These are phyloP conservation scores for Apodemus agrarius DNA, from an alignment of 2,797 vertebrate genomes.

Conservation along the genomic window DNA sequence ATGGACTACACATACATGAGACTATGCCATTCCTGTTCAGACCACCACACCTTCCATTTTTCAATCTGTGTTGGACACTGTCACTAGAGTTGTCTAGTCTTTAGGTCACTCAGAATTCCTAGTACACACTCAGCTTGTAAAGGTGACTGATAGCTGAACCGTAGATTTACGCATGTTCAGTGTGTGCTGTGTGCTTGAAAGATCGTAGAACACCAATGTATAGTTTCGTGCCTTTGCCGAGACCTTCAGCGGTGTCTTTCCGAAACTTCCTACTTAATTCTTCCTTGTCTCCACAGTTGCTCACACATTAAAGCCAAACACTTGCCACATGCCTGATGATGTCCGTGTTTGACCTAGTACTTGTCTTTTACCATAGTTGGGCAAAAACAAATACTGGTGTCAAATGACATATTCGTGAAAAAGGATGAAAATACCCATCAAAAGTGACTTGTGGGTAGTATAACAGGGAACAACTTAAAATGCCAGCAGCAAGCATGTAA, in stretches of 20 bases:
- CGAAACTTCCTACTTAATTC: not conserved
- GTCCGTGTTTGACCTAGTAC: not conserved
- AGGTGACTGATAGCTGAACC: not conserved
- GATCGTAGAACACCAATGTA: not conserved
- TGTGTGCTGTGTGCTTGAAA: not conserved
- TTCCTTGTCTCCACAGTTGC: conserved; percentile 38
- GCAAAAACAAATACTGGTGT: conserved; percentile 10
- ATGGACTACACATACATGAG: too few species aligned
- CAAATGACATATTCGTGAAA: not conserved
- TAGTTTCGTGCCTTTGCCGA: not conserved
- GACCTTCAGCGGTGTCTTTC: not conserved
- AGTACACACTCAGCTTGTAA: not conserved
- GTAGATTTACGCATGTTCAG: not conserved
- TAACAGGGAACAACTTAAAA: not conserved
- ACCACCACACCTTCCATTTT: not conserved
- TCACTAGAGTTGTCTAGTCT: conserved; percentile 32
- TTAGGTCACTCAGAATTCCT: not conserved
- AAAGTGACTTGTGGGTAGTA: not conserved
- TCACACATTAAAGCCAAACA: conserved; percentile 41
- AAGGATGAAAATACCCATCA: conserved; percentile 13
- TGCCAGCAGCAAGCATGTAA: not conserved
- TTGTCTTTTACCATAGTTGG: conserved; percentile 36
- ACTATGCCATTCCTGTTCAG: too few species aligned
- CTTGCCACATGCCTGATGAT: conserved; percentile 24
- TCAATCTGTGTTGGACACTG: not conserved